phyloP scores from a whole-genome alignment of 1,140 invertebrate species.

The Solen grandis region DNA sequence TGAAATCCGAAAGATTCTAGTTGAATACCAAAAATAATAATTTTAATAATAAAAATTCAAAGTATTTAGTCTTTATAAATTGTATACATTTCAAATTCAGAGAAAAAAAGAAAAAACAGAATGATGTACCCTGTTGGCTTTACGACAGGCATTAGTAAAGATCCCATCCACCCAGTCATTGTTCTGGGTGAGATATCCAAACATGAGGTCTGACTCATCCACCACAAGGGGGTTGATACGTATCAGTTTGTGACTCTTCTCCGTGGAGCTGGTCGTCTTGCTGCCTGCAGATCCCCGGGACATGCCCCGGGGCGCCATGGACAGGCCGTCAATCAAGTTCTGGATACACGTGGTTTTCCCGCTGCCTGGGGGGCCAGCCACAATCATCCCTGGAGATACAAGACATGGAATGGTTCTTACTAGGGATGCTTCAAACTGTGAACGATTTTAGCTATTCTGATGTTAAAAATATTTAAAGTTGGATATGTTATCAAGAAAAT shows the following conservation, averaged over 20 bases:
- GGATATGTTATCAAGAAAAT: no score
- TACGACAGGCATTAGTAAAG: conserved; percentile 78
- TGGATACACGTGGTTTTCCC: conserved; percentile 80
- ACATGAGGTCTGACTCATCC: conserved; percentile 78
- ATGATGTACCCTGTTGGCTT: conserved; percentile 81
- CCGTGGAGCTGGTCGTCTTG: conserved; percentile 62
- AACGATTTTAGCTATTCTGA: no score
- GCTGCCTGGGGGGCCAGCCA: conserved; percentile 79
- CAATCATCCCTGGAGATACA: conserved; percentile 78
- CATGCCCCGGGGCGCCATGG: conserved; percentile 62
- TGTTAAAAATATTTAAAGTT: no score
- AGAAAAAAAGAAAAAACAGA: no score
- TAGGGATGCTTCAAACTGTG: no score
- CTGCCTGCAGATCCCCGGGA: conserved; percentile 68
- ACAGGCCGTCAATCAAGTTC: conserved; percentile 76
- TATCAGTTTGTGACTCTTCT: conserved; percentile 77
- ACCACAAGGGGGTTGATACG: conserved; percentile 79
- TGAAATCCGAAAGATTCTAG: no score
- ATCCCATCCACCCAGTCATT: conserved; percentile 80
- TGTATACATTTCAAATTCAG: no score
- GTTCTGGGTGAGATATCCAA: conserved; percentile 77
- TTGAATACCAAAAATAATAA: no score
- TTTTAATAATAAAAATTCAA: no score
- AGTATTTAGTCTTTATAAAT: no score
- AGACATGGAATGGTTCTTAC: no score